Percentiles rank a stretch among this genome's conserved stretches.
Conservation (phyloP, 2,797 vertebrate genomes). For the Graptemys geographica region DNA sequence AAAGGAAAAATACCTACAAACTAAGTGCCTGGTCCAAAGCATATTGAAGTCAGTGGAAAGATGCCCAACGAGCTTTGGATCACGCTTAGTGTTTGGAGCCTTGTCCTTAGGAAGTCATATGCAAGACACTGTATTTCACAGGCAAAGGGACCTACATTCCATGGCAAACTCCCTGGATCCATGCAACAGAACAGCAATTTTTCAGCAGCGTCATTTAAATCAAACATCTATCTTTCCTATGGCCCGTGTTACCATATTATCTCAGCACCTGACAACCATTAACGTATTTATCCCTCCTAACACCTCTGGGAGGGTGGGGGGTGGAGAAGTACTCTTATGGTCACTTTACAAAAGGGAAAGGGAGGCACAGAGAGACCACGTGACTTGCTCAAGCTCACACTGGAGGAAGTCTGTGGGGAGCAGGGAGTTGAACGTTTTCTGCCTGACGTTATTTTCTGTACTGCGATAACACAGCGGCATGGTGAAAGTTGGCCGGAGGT, state of each 20-base stretch:
- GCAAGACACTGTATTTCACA: neutral
- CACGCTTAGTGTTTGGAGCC: accelerated
- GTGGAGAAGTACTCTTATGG: neutral
- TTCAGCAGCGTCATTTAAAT: neutral
- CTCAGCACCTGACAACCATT: neutral
- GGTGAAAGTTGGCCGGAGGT: neutral
- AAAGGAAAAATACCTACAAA: neutral
- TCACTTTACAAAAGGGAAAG: neutral
- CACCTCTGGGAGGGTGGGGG: accelerated
- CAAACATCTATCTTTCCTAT: neutral
- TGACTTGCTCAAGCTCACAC: neutral
- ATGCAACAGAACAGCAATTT: neutral
- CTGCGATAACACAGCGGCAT: neutral
- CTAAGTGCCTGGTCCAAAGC: neutral
- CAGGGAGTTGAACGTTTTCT: neutral
- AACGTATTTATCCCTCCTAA: accelerated
- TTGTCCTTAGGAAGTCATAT: neutral
- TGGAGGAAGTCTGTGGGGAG: neutral
- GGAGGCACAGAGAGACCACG: neutral
- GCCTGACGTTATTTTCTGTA: neutral
- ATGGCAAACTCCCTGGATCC: neutral
- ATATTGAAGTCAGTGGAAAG: neutral
- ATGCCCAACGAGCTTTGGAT: neutral
- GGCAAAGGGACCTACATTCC: neutral
- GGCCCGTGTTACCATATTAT: accelerated